Base-by-base conservation (phyloP, 2,113 vertebrate genomes). In the Nyctibius bracteatus region DNA sequence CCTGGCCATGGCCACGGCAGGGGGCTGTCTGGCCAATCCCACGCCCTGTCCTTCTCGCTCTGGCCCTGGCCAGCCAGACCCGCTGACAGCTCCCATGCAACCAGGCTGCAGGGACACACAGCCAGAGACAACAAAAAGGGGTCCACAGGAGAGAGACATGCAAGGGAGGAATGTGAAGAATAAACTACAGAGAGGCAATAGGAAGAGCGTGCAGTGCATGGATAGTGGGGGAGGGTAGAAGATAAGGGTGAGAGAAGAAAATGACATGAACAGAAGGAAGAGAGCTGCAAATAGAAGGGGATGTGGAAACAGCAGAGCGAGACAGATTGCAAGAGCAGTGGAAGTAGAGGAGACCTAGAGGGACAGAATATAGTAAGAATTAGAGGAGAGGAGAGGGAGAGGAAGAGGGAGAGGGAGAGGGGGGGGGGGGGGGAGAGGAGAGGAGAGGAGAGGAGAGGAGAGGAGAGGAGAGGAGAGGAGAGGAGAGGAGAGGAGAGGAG, bases 231-330 rank as follows among this genome's bases (percentile, higher is more conserved):
- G 95, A 96, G 93, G 92, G 92, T 84, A 95, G 75, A 22, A 93
- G 86, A 96, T 95, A 91, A 95, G 96, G 87, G 93, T 96, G 96
- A 96, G 92, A 95, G 95, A 92, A 96, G 88, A 96, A 97, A 97
- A 97, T 92, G 79, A 96, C 96, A 97, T 94, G 93, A 96, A 96
- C 95, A 97, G 96, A 97, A 97, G 92, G 95, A 96, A 94, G 90
- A 81, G 88, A 97, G 94, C 94, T 96, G 89, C 86, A 93, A 94
- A 97, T 94, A 93, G 95, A 97, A 97, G 88, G 88, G 81, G 94
- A 96, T 96, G 94, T 93, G 95, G 95, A 97, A 96, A 96, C 94
- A 95, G 88, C 88, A 96, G 86, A 97, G 62, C 91, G 82, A 96
- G 86, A 97, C 94, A 94, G 94, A 94, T 96, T 96, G 95, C 86